Evolutionary conservation across 2,888 invertebrate genomes (phyloP), one percentile per base, ranked within the genome.

Genomic region (Harpalus rufipes): DNA sequence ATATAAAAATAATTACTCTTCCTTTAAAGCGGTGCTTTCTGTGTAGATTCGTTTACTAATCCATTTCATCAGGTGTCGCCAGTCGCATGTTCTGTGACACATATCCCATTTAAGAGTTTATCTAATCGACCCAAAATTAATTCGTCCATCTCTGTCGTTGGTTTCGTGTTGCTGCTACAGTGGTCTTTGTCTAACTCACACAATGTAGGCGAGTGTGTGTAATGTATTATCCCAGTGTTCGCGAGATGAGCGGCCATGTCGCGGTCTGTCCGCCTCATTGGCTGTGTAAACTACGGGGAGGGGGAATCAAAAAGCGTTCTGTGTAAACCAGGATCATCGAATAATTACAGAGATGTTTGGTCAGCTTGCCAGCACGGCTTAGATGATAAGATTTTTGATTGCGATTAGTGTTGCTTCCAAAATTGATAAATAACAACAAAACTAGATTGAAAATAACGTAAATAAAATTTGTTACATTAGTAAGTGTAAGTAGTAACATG

Each of bases 241-340:
- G 72, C 72, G 72, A 74, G 72, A 74, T 74, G 72, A 74, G 72
- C 72, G 72, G 72, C 72, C 41, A 74, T 74, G 72, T 74, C 72
- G 72, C 72, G 72, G 72, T 74, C 72, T 41, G 16, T 41, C 41
- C 72, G 72, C 72, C 44, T 74, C 72, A 74, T 74, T 74, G 72
- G 72, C 72, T 74, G 72, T 74, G 72, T 74, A 74, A 74, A 74
- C 72, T 16, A 5, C 41, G 41, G n/a, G 72, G 44, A 7, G 7
- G 72, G 72, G 44, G 81, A 82, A 82, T 82, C 82, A 82, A 82
- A 82, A 72, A 72, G 82, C 72, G 68, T 51, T 82, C 72, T 82
- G 58, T 68, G 81, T 81, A 81, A 81, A 81, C 72, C 82, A 82
- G 58, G 82, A 82, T 82, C 82, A 82, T 82, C 82, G 72, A 82